Evolutionary conservation across 2,888 invertebrate genomes (phyloP), one percentile per base, ranked within the genome.

Genomic region (Carpatolechia fugitivella): DNA sequence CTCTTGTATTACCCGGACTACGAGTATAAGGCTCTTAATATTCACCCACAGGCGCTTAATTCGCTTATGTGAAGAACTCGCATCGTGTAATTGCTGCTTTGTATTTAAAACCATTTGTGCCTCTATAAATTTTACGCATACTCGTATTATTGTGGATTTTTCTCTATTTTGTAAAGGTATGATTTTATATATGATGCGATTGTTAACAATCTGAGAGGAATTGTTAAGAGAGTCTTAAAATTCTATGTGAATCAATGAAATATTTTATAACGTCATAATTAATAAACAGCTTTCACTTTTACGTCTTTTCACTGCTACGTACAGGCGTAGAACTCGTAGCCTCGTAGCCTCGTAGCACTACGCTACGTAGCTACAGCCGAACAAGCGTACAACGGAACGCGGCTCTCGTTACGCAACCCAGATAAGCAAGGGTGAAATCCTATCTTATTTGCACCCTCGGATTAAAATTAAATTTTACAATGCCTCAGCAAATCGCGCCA

Each of bases 391-490:
- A 29, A 24, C 44, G 44, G 44, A 44, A 44, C 13, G 8, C 24
- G n/a, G 24, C 29, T 29, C 56, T 51, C 57, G 59, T 61, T 60
- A 64, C 59, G 59, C 49, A 61, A 61, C 61, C 60, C 57, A 59
- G 64, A 63, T 62, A 62, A 64, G 63, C 58, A 63, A 61, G 63
- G 60, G 63, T 60, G 82, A 81, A 85, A 85, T 85, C 78, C 82
- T 80, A 84, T 82, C 80, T 83, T 82, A 83, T 85, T 86, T 81
- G 78, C 80, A 68, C 78, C 79, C 80, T 70, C 73, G 76, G 83
- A 83, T 85, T 86, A 80, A 85, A 85, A 85, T 88, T 88, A 82
- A 84, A 85, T 87, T 86, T 86, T 83, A 82, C 82, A 83, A 80
- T 76, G 75, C 76, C 76, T 80, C 77, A 75, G 75, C 70, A 75